Evolutionary conservation across 1,140 invertebrate genomes (phyloP).

Genomic region (Homalodisca vitripennis): DNA sequence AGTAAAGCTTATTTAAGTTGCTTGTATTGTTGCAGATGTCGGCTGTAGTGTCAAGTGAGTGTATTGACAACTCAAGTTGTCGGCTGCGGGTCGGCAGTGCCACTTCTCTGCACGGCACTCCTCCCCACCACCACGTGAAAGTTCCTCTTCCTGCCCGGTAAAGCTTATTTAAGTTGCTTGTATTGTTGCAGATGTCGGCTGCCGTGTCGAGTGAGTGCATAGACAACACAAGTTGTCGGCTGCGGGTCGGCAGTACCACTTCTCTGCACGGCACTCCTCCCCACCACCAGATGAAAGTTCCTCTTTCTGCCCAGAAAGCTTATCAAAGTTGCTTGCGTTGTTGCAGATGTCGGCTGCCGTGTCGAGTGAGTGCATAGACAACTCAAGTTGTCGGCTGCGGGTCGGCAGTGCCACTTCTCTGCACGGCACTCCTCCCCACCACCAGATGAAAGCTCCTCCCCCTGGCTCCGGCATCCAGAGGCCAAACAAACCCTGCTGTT

Average conservation of each 20-base stretch:
- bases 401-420: slow-evolving; percentile 29
- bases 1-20: too few relatives aligned
- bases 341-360: slow-evolving; percentile 33
- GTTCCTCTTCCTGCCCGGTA: slow-evolving; percentile 9
- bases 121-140: slow-evolving; percentile 16
- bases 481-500: slow-evolving; percentile 53
- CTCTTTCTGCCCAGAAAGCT: not conserved
- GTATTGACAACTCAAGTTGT: slow-evolving; percentile 29
- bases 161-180: too few relatives aligned
- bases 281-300: slow-evolving; percentile 18
- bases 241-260: slow-evolving; percentile 28
- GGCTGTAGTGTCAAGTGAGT: slow-evolving; percentile 32
- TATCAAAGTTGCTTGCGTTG: too few relatives aligned
- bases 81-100: slow-evolving; percentile 31
- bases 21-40: slow-evolving; percentile 33
- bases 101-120: slow-evolving; percentile 26
- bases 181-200: slow-evolving; percentile 32
- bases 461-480: slow-evolving; percentile 39
- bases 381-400: slow-evolving; percentile 28
- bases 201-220: slow-evolving; percentile 33
- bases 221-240: slow-evolving; percentile 28
- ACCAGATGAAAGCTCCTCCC: slow-evolving; percentile 14
- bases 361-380: slow-evolving; percentile 33
- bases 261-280: slow-evolving; percentile 26
- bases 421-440: slow-evolving; percentile 21